A percentile compares a stretch with the other conserved stretches of the same genome.
Evolutionary conservation across 2,797 vertebrate genomes (phyloP).

Genomic region (Anguilla obscura): DNA sequence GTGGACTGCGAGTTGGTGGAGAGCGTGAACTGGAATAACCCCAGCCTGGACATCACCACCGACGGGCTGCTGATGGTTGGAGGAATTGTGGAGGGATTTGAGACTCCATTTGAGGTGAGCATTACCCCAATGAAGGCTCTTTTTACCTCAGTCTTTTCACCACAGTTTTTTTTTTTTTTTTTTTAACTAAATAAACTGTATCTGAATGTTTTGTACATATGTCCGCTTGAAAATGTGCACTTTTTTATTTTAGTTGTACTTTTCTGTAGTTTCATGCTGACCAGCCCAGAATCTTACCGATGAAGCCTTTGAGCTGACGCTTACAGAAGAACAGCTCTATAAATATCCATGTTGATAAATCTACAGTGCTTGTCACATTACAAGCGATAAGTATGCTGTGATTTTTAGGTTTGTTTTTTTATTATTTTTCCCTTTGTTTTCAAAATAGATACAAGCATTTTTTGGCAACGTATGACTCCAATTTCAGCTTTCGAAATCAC

Average conservation of each 20-base stretch:
- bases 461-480: conserved; percentile 13
- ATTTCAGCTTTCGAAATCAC: background rate
- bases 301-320: background rate
- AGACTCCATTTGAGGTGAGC: conserved; percentile 78
- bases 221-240: background rate
- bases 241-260: background rate
- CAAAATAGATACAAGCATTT: background rate
- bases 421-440: background rate
- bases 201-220: background rate
- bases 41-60: conserved; percentile 70
- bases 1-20: conserved; percentile 79
- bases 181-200: background rate
- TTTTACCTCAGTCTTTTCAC: background rate
- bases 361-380: background rate
- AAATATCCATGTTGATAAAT: background rate
- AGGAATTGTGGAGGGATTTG: conserved; percentile 72
- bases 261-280: background rate
- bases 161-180: background rate
- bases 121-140: background rate
- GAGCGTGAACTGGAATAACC: conserved; percentile 74
- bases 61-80: conserved; percentile 76
- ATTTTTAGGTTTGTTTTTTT: background rate
- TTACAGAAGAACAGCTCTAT: background rate
- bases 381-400: background rate
- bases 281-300: background rate